Base-by-base conservation (phyloP, 2,113 vertebrate genomes). In the Toxostoma redivivum region DNA sequence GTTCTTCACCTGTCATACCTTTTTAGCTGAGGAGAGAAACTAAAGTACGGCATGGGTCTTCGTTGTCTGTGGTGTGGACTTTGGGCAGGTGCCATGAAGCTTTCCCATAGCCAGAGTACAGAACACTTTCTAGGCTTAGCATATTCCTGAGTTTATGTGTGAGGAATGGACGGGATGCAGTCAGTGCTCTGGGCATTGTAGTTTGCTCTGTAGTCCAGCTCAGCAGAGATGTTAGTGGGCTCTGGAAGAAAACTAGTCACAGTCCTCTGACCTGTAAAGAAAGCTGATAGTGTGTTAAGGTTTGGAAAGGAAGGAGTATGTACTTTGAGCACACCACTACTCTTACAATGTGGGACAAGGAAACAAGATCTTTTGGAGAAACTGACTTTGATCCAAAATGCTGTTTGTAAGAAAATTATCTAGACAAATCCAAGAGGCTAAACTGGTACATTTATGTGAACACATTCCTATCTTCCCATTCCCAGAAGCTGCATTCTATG, bases 91-190 rank as follows among this genome's bases (percentile, higher is more conserved):
- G 25, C 42, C 2, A 0, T 57, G 83, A 58, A 53, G 42, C 28
- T 53, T 57, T 50, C 64, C 65, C 8, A 2, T 9, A 54, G 51
- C 33, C 33, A 42, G 84, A 33, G 50, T 40, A 15, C 80, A 65
- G 82, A 64, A 42, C 0, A 3, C 11, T 80, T 82, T 64, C 77
- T 21, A 6, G 13, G 22, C 42, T 10, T 19, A 48, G 40, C 37
- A 11, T 0, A 1, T 30, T 37, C 3, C 0, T 40, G 5, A 16
- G 11, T n/a, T 48, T 20, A 4, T 37, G 4, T 1, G 2, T 23
- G 51, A 74, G 51, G 47, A 58, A 16, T 5, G 8, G 31, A 61
- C 0, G 0, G 11, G 33, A 12, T 6, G 3, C 27, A 58, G 44
- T 25, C 33, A 28, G 28, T 31, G 33, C 45, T 56, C 48, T 20